phyloP scores from a whole-genome alignment of 2,888 invertebrate genomes.

The Brachyptera risi region DNA sequence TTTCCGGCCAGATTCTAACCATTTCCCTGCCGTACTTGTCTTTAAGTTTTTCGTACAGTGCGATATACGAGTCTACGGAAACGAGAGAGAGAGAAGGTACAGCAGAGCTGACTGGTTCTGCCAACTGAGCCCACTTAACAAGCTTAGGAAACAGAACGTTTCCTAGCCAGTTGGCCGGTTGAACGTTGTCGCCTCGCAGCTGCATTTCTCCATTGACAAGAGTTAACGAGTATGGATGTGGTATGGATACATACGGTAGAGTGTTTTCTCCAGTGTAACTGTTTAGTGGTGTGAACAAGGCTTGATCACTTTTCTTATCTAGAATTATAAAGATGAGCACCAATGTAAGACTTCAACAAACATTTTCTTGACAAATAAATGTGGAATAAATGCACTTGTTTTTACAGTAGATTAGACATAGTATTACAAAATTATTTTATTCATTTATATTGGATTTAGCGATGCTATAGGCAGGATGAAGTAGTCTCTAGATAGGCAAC shows the following conservation, averaged over 20 bases:
- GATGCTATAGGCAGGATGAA: too few species aligned
- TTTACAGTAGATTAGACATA: too few species aligned
- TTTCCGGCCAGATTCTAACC: conserved; percentile 84
- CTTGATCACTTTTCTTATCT: conserved; percentile 20
- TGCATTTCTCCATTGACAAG: conserved; percentile 41
- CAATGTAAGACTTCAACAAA: too few species aligned
- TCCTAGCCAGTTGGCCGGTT: conserved; percentile 50
- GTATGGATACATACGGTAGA: conserved; percentile 1
- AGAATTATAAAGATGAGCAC: conserved; percentile 37
- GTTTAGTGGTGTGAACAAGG: conserved; percentile 8
- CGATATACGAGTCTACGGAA: conserved; percentile 62
- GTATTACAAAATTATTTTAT: too few species aligned
- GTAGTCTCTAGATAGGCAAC: too few species aligned
- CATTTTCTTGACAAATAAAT: too few species aligned
- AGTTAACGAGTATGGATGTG: conserved; percentile 49
- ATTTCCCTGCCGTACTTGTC: conserved; percentile 70
- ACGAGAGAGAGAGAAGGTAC: conserved; percentile 61
- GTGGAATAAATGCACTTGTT: too few species aligned
- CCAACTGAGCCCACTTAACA: conserved; percentile 52
- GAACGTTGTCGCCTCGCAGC: conserved; percentile 41
- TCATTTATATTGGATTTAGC: too few species aligned
- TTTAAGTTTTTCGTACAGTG: conserved; percentile 69
- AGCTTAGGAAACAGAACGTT: conserved; percentile 56
- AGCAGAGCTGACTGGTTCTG: conserved; percentile 18
- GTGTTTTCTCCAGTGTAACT: neutral